phyloP scores from a whole-genome alignment of 2,888 invertebrate genomes.

The Drosophila neotestacea region DNA sequence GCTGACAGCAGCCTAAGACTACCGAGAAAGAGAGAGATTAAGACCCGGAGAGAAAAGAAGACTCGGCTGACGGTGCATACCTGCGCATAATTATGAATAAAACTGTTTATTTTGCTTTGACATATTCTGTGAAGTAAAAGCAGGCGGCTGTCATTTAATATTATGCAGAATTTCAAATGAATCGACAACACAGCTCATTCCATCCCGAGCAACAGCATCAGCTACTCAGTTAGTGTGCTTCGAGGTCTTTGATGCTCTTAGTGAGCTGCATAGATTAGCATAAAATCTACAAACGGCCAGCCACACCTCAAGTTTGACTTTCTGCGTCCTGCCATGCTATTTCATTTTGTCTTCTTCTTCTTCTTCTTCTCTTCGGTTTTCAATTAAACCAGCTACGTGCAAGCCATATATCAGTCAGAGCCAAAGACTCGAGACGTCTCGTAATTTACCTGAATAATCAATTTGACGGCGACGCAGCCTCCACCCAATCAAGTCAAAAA shows the following conservation, averaged over 20 bases:
- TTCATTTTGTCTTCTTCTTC: constrained; percentile 25
- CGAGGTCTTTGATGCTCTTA: constrained; percentile 56
- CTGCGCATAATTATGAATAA: constrained; percentile 68
- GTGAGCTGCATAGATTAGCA: constrained; percentile 74
- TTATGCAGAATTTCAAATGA: constrained; percentile 74
- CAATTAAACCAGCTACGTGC: constrained; percentile 66
- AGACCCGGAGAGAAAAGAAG: background rate
- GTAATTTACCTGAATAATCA: constrained; percentile 74
- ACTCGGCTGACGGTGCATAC: constrained; percentile 32
- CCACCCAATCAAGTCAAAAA: constrained; percentile 9
- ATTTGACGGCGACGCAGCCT: constrained; percentile 37
- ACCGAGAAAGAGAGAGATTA: background rate
- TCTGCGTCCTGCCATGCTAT: constrained; percentile 8
- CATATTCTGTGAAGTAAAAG: constrained; percentile 50
- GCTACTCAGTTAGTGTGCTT: constrained; percentile 10
- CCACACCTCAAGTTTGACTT: constrained; percentile 37
- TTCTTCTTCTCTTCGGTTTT: constrained; percentile 64
- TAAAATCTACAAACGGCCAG: constrained; percentile 64
- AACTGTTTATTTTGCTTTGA: constrained; percentile 72
- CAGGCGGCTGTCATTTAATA: constrained; percentile 53
- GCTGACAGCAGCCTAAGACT: constrained; percentile 28
- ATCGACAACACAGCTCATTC: constrained; percentile 27
- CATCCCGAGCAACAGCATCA: background rate
- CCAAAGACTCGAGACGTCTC: constrained; percentile 17
- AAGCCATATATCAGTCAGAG: constrained; percentile 62